These are phyloP conservation scores for Melanotaenia duboulayi DNA, from an alignment of 2,113 vertebrate species.

Conservation along the genomic window DNA sequence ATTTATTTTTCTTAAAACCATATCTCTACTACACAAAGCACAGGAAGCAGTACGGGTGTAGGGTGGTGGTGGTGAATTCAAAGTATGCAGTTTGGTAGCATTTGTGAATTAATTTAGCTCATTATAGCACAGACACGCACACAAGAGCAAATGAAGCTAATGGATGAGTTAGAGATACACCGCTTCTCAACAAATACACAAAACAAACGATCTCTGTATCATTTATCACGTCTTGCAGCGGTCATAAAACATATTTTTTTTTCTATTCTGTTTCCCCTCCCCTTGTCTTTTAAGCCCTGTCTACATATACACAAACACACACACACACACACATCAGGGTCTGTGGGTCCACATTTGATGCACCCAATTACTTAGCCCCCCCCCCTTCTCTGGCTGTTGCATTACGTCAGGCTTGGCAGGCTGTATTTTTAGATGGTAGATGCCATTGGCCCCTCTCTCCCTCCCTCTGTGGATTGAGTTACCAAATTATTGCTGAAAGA, in stretches of 20 bases:
- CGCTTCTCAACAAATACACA: slow-evolving; percentile 16
- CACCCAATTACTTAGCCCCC: slow-evolving; percentile 84
- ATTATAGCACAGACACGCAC: slow-evolving; percentile 52
- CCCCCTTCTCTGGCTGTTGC: slow-evolving; percentile 67
- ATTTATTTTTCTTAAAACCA: slow-evolving; percentile 19
- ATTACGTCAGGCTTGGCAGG: slow-evolving; percentile 84
- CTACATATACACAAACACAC: slow-evolving; percentile 4
- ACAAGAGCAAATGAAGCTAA: slow-evolving; percentile 60
- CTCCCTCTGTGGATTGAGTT: slow-evolving; percentile 78
- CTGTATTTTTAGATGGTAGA: slow-evolving; percentile 82
- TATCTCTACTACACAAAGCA: slow-evolving; percentile 10
- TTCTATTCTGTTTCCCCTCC: slow-evolving; percentile 43
- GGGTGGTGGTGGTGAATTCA: slow-evolving; percentile 37
- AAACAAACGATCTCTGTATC: slow-evolving; percentile 39
- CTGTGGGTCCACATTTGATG: slow-evolving; percentile 76
- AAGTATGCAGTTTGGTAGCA: slow-evolving; percentile 41
- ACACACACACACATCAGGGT: slow-evolving; percentile 34
- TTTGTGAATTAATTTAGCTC: slow-evolving; percentile 64
- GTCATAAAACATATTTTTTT: slow-evolving; percentile 74
- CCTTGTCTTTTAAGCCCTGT: slow-evolving; percentile 46
- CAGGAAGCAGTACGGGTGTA: slow-evolving; percentile 15
- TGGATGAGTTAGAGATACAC: slow-evolving; percentile 60
- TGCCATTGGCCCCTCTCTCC: slow-evolving; percentile 67
- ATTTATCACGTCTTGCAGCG: slow-evolving; percentile 70
- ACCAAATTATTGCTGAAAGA: slow-evolving; percentile 73